phyloP scores from a whole-genome alignment of 2,113 vertebrate species.

The Plecturocebus donacophilus region DNA sequence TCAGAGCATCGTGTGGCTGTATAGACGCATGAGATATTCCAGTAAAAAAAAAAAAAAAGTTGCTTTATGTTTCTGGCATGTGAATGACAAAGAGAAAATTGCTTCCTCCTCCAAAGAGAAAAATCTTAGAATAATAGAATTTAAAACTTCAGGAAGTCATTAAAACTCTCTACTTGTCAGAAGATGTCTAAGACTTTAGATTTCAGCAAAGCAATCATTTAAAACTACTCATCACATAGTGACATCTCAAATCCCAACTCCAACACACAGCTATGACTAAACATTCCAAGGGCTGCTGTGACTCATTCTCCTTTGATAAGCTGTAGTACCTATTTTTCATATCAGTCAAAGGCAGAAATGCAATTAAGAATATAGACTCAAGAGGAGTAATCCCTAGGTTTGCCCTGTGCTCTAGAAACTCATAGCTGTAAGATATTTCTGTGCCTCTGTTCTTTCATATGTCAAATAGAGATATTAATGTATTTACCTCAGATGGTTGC shows the following conservation, averaged over 20 bases:
- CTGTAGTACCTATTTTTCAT: neutral
- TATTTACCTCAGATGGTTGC: neutral
- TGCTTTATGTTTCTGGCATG: neutral
- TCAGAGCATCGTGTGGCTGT: neutral
- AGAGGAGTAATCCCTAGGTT: neutral
- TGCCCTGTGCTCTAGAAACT: neutral
- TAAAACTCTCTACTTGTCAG: neutral
- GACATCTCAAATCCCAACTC: neutral
- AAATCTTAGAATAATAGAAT: neutral
- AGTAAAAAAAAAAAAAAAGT: constrained; percentile 40
- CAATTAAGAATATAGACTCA: neutral
- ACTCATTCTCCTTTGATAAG: neutral
- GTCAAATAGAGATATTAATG: neutral
- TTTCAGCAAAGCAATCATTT: constrained; percentile 22
- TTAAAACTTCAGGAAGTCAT: constrained; percentile 16
- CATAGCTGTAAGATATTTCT: neutral
- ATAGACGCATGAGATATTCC: constrained; percentile 8
- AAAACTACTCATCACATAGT: neutral
- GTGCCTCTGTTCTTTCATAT: neutral
- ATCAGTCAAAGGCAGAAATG: neutral
- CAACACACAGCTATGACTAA: neutral
- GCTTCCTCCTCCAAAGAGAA: neutral
- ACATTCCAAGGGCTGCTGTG: neutral
- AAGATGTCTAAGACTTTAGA: constrained; percentile 18
- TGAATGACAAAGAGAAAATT: constrained; percentile 61